Evolutionary conservation across 35 echinoderm and acorn worm genomes (phyloP), one percentile per base, ranked within the genome.

Genomic region (Holothuria glaberrima): DNA sequence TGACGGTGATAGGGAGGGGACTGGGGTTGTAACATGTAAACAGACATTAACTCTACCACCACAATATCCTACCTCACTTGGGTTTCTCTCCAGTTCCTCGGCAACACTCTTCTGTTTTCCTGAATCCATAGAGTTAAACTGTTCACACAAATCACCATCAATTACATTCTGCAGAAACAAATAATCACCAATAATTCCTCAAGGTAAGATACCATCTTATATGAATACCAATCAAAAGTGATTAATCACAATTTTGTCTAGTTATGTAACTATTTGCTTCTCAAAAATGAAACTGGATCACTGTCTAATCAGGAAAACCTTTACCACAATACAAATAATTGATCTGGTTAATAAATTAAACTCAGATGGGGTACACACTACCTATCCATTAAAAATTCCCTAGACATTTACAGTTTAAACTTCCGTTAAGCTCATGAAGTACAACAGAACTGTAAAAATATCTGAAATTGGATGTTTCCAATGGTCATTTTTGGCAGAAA

Each of bases 141-240:
- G 97, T 86, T 95, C 97, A 89, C 97, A 99, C 66, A 99, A 87
- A 81, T 99, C 97, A 59, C 97, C 97, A 91, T 99, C 97, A 89
- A 99, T 93, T 22, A 99, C 97, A 93, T 93, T 95, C 97, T 99
- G 89, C 41, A 29, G 12, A 92, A 17, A 68, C 0, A 58, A 89
- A 89, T 10, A 52, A 50, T 12, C 32, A 63, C 12, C 29, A 69
- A 25, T 69, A 6, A 17, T 25, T 69, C 31, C 22, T 0, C 21
- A 6, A 69, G 66, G 19, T 33, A 26, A 25, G 0, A 25, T 67
- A 67, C 16, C 63, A 67, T 67, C 63, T 24, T 30, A 3, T 22
- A 25, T 69, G 31, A 33, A 29, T 69, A 29, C 19, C 1, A 10
- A 17, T 3, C 22, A 25, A 20, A 0, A 69, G 7, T 25, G 21